Percentiles rank a stretch among this genome's conserved stretches.
These are phyloP conservation scores for Betta splendens DNA, from an alignment of 2,797 vertebrate genomes.

Conservation along the genomic window DNA sequence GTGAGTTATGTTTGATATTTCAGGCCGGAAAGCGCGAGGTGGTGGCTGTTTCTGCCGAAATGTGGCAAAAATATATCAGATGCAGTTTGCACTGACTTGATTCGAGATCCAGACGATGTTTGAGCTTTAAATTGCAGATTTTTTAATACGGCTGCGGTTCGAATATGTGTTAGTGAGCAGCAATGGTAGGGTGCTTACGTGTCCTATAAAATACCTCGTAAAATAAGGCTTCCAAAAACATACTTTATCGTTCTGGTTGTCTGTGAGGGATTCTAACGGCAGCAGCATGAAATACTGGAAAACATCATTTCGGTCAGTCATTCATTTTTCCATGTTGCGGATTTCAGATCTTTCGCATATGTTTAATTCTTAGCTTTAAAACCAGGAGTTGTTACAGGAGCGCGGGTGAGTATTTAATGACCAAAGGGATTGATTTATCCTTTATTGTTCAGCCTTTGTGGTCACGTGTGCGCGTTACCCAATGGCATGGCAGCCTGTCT, in stretches of 20 bases:
- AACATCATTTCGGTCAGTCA: conserved; percentile 7
- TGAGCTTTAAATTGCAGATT: conserved; percentile 19
- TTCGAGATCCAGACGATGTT: conserved; percentile 10
- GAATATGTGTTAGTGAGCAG: conserved; percentile 62
- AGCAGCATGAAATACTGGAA: conserved; percentile 13
- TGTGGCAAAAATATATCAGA: neutral
- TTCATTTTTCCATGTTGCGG: conserved; percentile 36
- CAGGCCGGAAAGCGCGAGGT: neutral
- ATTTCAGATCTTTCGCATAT: conserved; percentile 60
- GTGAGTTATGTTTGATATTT: neutral
- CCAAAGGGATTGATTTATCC: conserved; percentile 95
- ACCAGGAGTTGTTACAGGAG: conserved; percentile 84
- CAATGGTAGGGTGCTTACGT: conserved; percentile 66
- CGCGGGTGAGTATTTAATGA: conserved; percentile 94
- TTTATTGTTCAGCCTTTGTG: conserved; percentile 92
- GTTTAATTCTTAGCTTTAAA: conserved; percentile 88
- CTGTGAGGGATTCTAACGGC: conserved; percentile 30
- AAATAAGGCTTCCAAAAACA: conserved; percentile 83
- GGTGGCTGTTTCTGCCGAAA: conserved; percentile 1
- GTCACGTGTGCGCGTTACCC: conserved; percentile 87
- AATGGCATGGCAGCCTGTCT: conserved; percentile 84
- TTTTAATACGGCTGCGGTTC: conserved; percentile 41
- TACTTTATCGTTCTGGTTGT: conserved; percentile 58
- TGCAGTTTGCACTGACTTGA: conserved; percentile 3
- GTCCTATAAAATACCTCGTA: conserved; percentile 82